Conservation (phyloP, 2,113 vertebrate genomes). For the Ophiodon elongatus region DNA sequence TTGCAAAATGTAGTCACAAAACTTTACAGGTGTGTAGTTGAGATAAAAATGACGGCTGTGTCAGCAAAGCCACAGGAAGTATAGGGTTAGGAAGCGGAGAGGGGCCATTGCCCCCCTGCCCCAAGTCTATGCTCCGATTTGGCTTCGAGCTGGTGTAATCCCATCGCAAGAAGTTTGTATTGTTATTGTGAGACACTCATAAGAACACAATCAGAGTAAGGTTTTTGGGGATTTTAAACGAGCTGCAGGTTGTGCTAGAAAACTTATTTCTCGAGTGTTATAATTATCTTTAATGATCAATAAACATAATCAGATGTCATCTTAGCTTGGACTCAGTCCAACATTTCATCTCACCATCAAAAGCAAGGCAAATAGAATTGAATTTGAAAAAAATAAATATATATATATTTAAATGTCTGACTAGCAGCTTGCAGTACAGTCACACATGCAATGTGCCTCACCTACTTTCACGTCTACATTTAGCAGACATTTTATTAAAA, state of each 20-base stretch:
- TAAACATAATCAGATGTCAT: constrained; percentile 23
- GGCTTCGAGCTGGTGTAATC: neutral
- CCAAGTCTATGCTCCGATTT: neutral
- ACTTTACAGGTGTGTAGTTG: too few relatives aligned
- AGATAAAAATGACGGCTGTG: too few relatives aligned
- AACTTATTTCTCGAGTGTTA: constrained; percentile 3
- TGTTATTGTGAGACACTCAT: neutral
- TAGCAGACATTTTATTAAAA: constrained; percentile 20
- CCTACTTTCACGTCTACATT: constrained; percentile 3
- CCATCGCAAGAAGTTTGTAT: neutral
- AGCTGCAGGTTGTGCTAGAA: neutral
- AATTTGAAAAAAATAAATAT: neutral
- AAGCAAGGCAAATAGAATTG: neutral
- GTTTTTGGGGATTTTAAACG: neutral
- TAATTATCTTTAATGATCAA: constrained; percentile 28
- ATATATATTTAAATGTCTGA: neutral
- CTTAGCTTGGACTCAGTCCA: constrained; percentile 14
- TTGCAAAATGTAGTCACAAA: neutral
- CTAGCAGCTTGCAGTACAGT: constrained; percentile 7
- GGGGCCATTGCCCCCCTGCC: too few relatives aligned
- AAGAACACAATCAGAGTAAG: neutral
- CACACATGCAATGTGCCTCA: constrained; percentile 24
- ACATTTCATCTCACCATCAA: neutral
- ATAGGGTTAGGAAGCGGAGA: neutral
- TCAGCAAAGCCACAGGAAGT: neutral